Evolutionary conservation across 2,888 invertebrate species (phyloP).

Genomic region (Ennomos fuscantarius): DNA sequence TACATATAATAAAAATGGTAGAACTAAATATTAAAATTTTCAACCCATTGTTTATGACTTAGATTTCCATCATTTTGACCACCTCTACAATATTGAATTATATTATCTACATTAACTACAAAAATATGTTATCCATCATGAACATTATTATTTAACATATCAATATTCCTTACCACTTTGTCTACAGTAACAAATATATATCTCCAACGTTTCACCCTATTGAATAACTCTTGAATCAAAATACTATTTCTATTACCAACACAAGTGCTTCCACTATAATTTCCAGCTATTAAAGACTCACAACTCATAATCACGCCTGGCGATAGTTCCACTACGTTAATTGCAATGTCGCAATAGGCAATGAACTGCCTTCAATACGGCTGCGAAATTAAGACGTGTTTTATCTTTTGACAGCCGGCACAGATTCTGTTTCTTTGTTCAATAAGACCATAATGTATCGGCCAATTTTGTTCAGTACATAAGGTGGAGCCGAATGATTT

Average conservation of each 20-base stretch:
- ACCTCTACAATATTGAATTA: too few species aligned
- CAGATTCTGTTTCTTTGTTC: slow-evolving; percentile 43
- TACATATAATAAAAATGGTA: too few species aligned
- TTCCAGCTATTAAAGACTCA: slow-evolving; percentile 4
- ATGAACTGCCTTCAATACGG: slow-evolving; percentile 51
- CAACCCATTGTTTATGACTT: too few species aligned
- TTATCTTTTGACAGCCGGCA: slow-evolving; percentile 54
- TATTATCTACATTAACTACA: too few species aligned
- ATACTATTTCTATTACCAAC: background rate
- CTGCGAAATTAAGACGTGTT: slow-evolving; percentile 54
- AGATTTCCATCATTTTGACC: too few species aligned
- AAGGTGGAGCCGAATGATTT: background rate
- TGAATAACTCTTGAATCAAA: too few species aligned
- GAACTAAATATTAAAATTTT: too few species aligned
- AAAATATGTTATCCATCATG: too few species aligned
- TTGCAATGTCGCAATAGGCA: slow-evolving; percentile 60
- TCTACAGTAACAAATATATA: too few species aligned
- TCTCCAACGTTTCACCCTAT: background rate
- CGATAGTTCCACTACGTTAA: slow-evolving; percentile 43
- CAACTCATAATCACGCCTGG: slow-evolving; percentile 24
- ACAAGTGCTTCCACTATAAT: background rate
- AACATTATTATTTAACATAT: too few species aligned
- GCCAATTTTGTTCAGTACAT: slow-evolving; percentile 35
- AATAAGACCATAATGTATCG: slow-evolving; percentile 41
- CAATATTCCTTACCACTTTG: too few species aligned